These are phyloP conservation scores for Hirtodrosophila histrioides DNA, from an alignment of 2,888 invertebrate genomes.

Conservation along the genomic window DNA sequence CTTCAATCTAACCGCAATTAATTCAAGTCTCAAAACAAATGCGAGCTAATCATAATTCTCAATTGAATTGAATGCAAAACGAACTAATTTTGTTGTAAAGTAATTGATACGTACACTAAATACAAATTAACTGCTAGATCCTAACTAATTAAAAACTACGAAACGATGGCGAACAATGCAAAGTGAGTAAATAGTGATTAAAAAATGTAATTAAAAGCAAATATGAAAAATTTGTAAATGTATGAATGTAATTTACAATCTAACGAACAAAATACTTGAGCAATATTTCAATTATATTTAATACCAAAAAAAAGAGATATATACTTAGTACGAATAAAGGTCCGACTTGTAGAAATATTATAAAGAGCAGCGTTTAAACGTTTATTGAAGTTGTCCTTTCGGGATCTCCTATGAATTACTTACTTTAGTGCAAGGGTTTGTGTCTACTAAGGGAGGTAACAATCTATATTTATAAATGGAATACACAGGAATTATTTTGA, in stretches of 20 bases:
- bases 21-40: slow-evolving; percentile 30
- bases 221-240: slow-evolving; percentile 49
- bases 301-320: slow-evolving; percentile 24
- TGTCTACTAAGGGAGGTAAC: too few species aligned
- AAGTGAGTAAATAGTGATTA: slow-evolving; percentile 71
- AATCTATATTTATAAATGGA: slow-evolving; percentile 3
- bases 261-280: slow-evolving; percentile 60
- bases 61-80: slow-evolving; percentile 16
- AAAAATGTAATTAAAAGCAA: slow-evolving; percentile 45
- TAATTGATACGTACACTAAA: slow-evolving; percentile 64
- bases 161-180: slow-evolving; percentile 49
- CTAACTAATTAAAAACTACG: slow-evolving; percentile 56
- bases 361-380: slow-evolving; percentile 22
- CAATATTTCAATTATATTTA: slow-evolving; percentile 74
- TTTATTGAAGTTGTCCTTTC: neutral
- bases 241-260: slow-evolving; percentile 57
- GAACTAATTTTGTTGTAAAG: slow-evolving; percentile 44
- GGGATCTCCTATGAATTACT: neutral
- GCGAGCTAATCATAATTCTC: slow-evolving; percentile 5
- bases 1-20: slow-evolving; percentile 57
- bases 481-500: slow-evolving; percentile 7
- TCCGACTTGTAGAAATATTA: slow-evolving; percentile 73
- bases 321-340: slow-evolving; percentile 59
- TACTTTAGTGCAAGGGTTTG: neutral
- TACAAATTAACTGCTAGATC: slow-evolving; percentile 58